Base-by-base conservation (phyloP, 2,888 invertebrate genomes). In the Amphiduros pacificus region DNA sequence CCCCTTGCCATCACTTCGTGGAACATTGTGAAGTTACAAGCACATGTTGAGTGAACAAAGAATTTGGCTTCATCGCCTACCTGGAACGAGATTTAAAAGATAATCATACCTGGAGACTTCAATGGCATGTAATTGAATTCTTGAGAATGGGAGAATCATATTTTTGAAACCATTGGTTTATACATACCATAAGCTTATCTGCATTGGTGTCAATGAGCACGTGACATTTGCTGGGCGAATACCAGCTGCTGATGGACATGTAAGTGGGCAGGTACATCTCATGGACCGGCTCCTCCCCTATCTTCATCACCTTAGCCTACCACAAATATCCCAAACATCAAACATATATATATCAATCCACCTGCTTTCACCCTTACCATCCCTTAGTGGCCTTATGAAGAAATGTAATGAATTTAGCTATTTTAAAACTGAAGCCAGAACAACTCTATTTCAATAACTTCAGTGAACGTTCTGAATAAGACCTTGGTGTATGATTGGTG, bases 181-280 rank as follows among this genome's bases (percentile, higher is more conserved):
- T 9, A 11, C 53, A 24, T 54, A 63, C 63, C 60, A 28, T 60
- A n/a, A 55, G 54, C n/a, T 28, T 11, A 26, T 26, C 44, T 5
- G 55, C 44, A 9, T 44, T 50, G 44, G 50, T 26, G 29, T 67
- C 61, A 2, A 64, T 53, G 22, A 67, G 57, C 6, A 65, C 22
- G 51, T 68, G 68, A 56, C 68, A 68, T 17, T 55, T 52, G 36
- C 64, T 67, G 17, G 66, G 67, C 2, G 66, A 65, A 41, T 67
- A 65, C 66, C 66, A 68, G 29, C 63, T 56, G n/a, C 36, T 55
- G 5, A 68, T 29, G 20, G 62, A 56, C 57, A 59, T 51, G 55
- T 67, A 60, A 27, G 55, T 57, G 40, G 68, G 60, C n/a, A 65
- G 41, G 52, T 67, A 63, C 20, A 49, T 17, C 22, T 61, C 54